phyloP scores from a whole-genome alignment of 2,797 vertebrate species.

The Semaprochilodus insignis region DNA sequence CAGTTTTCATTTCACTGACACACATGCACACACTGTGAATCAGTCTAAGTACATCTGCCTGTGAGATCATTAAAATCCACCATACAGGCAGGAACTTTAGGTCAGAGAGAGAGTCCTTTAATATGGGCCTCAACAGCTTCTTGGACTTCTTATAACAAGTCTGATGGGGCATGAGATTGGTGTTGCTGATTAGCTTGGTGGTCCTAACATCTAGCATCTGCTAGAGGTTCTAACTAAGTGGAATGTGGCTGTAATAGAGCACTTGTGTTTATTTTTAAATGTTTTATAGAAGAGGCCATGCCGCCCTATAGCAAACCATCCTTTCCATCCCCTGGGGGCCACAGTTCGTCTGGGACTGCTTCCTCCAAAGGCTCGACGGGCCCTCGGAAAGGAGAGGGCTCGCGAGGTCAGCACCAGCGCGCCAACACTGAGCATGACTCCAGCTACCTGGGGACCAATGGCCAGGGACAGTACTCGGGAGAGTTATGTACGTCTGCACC shows the following conservation, averaged over 20 bases:
- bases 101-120: background rate
- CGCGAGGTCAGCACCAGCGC: slow-evolving; percentile 88
- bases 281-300: slow-evolving; percentile 87
- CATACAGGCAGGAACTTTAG: background rate
- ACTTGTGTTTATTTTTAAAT: slow-evolving; percentile 2
- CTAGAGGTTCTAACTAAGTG: background rate
- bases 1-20: slow-evolving; percentile 69
- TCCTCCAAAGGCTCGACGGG: slow-evolving; percentile 98
- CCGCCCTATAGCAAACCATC: slow-evolving; percentile 96
- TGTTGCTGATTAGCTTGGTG: background rate
- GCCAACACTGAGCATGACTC: slow-evolving; percentile 90
- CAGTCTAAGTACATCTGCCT: slow-evolving; percentile 64
- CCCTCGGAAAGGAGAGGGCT: slow-evolving; percentile 90
- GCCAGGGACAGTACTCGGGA: slow-evolving; percentile 93
- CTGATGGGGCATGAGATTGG: slow-evolving; percentile 19
- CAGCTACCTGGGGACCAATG: slow-evolving; percentile 89
- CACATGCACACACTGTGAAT: slow-evolving; percentile 60
- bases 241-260: background rate
- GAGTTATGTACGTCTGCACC: slow-evolving; percentile 91
- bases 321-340: slow-evolving; percentile 95
- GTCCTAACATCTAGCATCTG: background rate
- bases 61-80: slow-evolving; percentile 50
- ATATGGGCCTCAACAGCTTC: background rate
- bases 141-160: slow-evolving; percentile 17
- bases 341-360: slow-evolving; percentile 96